A percentile compares a stretch with the other conserved stretches of the same genome.
phyloP scores from a whole-genome alignment of 2,797 vertebrate species.

The Xerus rutilus region DNA sequence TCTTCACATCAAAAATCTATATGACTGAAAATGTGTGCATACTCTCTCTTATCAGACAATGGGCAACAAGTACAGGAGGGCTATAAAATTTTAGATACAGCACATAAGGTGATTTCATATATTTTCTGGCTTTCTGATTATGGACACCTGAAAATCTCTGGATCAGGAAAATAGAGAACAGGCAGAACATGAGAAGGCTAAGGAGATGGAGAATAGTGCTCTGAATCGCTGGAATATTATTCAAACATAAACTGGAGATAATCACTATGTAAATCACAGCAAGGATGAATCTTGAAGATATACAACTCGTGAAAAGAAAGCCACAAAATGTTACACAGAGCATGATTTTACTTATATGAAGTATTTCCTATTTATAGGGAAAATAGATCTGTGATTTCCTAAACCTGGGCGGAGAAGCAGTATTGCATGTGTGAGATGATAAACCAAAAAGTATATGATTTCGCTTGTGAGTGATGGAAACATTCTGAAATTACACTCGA shows the following conservation, averaged over 20 bases:
- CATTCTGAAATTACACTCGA: neutral
- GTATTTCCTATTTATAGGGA: neutral
- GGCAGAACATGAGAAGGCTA: rapidly evolving
- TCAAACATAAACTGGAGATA: neutral
- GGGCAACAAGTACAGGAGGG: neutral
- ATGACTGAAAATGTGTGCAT: neutral
- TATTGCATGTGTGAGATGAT: neutral
- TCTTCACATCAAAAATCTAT: neutral
- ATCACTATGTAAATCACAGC: neutral
- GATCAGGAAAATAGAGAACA: neutral
- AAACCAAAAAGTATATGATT: neutral
- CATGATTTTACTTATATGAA: neutral
- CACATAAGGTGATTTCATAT: neutral
- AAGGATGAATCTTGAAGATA: neutral
- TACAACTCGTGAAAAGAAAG: neutral
- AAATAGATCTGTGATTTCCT: neutral
- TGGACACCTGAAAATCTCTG: neutral
- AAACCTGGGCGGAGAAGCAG: rapidly evolving
- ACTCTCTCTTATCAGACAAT: neutral
- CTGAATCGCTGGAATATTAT: neutral
- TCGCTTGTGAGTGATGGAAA: neutral
- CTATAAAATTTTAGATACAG: neutral
- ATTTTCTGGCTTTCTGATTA: neutral
- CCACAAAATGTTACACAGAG: neutral
- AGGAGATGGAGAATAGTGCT: neutral